These are phyloP conservation scores for Spea hammondii DNA, from an alignment of 2,797 vertebrate genomes.

Conservation along the genomic window DNA sequence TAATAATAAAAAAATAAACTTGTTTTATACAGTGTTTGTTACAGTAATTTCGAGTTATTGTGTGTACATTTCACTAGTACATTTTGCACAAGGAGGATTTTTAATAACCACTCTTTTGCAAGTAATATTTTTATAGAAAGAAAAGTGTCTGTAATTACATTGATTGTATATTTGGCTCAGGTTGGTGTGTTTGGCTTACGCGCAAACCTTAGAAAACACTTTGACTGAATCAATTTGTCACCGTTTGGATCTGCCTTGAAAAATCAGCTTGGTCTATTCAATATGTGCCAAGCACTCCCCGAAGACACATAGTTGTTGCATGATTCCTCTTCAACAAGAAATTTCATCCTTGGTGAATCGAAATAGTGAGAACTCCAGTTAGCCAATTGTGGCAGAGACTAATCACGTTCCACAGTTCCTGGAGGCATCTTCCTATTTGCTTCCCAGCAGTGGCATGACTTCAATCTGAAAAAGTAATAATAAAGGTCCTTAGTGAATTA, in stretches of 20 bases:
- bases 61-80: too few relatives aligned
- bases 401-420: slow-evolving; percentile 49
- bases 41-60: too few relatives aligned
- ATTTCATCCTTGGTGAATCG: slow-evolving; percentile 15
- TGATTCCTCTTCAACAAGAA: slow-evolving; percentile 20
- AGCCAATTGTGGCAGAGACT: slow-evolving; percentile 48
- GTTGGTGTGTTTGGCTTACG: slow-evolving; percentile 33
- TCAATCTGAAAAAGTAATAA: slow-evolving; percentile 57
- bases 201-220: slow-evolving; percentile 33
- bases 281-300: background rate
- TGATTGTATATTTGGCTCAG: slow-evolving; percentile 19
- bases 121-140: slow-evolving; percentile 22
- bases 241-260: slow-evolving; percentile 38
- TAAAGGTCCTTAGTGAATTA: slow-evolving; percentile 56
- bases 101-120: slow-evolving; percentile 2
- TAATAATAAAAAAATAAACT: too few relatives aligned
- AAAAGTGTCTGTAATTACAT: slow-evolving; percentile 18
- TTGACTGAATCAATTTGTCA: slow-evolving; percentile 48
- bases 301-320: slow-evolving; percentile 3
- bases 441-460: slow-evolving; percentile 38
- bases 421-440: slow-evolving; percentile 52
- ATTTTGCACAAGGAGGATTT: background rate
- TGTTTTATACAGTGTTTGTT: too few relatives aligned
- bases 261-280: slow-evolving; percentile 43
- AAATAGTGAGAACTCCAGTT: slow-evolving; percentile 52